A percentile compares a stretch with the other conserved stretches of the same genome.
Conservation (phyloP, 2,888 invertebrate genomes). For the Laothoe populi region DNA sequence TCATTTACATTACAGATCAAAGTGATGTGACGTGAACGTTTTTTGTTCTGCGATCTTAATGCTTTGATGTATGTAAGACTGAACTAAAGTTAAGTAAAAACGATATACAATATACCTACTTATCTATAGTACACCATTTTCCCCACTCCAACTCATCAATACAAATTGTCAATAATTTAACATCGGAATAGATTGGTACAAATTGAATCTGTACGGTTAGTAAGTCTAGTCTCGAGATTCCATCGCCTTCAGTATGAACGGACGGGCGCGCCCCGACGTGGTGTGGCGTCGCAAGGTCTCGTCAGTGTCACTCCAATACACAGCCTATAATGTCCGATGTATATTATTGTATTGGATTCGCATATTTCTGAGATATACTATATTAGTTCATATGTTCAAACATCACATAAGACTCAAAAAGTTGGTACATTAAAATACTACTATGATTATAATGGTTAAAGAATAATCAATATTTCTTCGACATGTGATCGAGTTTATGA, state of each 20-base stretch:
- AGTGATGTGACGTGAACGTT: too few species aligned
- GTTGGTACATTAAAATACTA: too few species aligned
- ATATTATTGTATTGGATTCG: not conserved
- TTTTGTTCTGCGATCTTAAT: too few species aligned
- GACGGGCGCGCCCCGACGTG: not conserved
- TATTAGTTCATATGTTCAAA: not conserved
- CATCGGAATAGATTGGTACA: not conserved
- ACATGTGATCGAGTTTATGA: too few species aligned
- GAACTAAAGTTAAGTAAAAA: too few species aligned
- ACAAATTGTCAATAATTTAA: not conserved
- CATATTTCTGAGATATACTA: not conserved
- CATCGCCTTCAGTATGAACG: slow-evolving; percentile 1
- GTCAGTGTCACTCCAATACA: slow-evolving; percentile 3
- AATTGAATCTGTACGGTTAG: not conserved
- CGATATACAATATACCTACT: too few species aligned
- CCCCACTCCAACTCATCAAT: not conserved
- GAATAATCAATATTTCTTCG: too few species aligned
- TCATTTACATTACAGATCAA: too few species aligned
- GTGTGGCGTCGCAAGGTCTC: slow-evolving; percentile 4
- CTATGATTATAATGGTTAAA: too few species aligned
- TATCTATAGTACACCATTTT: not conserved
- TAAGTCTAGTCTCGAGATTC: not conserved
- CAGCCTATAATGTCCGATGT: slow-evolving; percentile 8
- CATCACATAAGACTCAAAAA: too few species aligned
- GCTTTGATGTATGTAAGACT: too few species aligned